Evolutionary conservation across 2,113 vertebrate genomes (phyloP).

Genomic region (Cavia porcellus): DNA sequence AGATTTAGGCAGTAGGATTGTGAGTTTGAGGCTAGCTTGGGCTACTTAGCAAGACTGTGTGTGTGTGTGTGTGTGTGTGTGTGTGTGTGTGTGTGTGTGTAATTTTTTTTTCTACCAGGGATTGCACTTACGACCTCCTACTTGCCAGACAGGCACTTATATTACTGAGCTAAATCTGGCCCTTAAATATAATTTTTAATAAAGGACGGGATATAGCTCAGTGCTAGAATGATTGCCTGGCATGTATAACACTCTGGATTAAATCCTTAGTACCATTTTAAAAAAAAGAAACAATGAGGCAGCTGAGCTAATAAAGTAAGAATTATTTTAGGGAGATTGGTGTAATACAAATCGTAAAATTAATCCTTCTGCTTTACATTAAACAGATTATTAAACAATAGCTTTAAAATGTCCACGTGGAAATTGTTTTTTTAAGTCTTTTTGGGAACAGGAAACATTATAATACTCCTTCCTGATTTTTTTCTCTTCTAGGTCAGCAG

Average conservation of each 20-base stretch:
- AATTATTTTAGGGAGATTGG: slow-evolving; percentile 48
- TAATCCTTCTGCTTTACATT: slow-evolving; percentile 29
- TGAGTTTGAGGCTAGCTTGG: background rate
- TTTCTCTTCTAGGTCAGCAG: slow-evolving; percentile 93
- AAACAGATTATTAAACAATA: background rate
- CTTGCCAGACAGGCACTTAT: too few relatives aligned
- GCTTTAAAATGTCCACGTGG: slow-evolving; percentile 22
- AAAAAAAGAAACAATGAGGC: background rate
- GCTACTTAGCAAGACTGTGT: background rate
- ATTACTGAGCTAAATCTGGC: too few relatives aligned
- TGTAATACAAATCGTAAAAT: slow-evolving; percentile 1
- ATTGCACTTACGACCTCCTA: too few relatives aligned
- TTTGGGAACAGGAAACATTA: background rate
- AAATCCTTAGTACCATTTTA: background rate
- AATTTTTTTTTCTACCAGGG: too few relatives aligned
- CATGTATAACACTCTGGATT: background rate
- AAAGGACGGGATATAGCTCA: background rate
- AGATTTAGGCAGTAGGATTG: background rate
- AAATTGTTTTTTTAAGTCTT: slow-evolving; percentile 52
- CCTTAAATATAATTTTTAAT: background rate
- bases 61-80: too few relatives aligned
- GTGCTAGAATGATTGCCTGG: background rate
- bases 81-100: too few relatives aligned
- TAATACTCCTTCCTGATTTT: slow-evolving; percentile 25
- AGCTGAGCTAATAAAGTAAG: slow-evolving; percentile 13